Percentiles rank a stretch among this genome's conserved stretches.
phyloP scores from a whole-genome alignment of 2,113 vertebrate genomes.

The Pelvicachromis taeniatus region DNA sequence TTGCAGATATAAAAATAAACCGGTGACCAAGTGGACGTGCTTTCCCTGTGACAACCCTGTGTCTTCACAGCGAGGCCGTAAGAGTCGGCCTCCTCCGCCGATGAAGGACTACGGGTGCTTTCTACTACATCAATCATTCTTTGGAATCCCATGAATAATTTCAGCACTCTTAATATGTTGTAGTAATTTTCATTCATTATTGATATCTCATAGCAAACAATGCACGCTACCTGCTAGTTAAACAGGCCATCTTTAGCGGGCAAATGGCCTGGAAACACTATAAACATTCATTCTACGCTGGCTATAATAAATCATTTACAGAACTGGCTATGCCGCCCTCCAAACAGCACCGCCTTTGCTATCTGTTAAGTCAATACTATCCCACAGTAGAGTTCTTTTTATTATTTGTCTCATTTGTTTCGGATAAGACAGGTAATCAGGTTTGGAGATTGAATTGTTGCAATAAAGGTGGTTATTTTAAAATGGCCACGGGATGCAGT shows the following conservation, averaged over 20 bases:
- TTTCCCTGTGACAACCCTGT: background rate
- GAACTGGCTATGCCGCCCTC: background rate
- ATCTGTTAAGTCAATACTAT: background rate
- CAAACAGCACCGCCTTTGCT: background rate
- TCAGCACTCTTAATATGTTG: background rate
- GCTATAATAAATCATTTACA: slow-evolving; percentile 31
- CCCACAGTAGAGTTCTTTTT: background rate
- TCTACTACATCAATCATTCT: slow-evolving; percentile 16
- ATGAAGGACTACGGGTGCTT: slow-evolving; percentile 7
- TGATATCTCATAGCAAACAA: slow-evolving; percentile 40
- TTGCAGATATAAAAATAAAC: background rate
- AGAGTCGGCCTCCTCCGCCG: background rate
- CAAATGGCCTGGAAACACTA: slow-evolving; percentile 17
- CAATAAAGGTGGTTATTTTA: background rate
- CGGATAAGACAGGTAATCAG: background rate
- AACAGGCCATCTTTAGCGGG: slow-evolving; percentile 6
- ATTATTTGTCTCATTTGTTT: slow-evolving; percentile 11
- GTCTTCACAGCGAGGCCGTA: background rate
- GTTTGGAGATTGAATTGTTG: background rate
- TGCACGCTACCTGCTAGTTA: slow-evolving; percentile 5
- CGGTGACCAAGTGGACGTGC: background rate
- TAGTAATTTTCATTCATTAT: slow-evolving; percentile 39
- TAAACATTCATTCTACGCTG: slow-evolving; percentile 38
- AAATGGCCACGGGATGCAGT: background rate
- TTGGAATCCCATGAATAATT: slow-evolving; percentile 6